Evolutionary conservation across 1,140 invertebrate species (phyloP).

Genomic region (Pentalonia nigronervosa): DNA sequence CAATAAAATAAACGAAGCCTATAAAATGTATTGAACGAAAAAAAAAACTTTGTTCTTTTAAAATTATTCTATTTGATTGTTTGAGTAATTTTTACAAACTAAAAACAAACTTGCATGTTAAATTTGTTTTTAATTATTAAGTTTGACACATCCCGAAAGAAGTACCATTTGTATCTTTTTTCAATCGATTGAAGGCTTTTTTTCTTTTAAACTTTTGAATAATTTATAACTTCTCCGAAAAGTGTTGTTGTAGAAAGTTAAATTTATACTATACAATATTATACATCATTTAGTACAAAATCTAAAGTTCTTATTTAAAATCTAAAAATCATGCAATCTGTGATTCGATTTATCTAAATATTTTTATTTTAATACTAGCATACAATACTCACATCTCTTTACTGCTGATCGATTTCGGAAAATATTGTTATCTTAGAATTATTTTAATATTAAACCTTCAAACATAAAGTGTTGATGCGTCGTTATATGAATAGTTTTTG

Average conservation of each 20-base stretch:
- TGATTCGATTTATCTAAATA: neutral
- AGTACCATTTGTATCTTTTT: neutral
- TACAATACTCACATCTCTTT: neutral
- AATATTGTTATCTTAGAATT: neutral
- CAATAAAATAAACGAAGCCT: neutral
- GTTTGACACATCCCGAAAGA: neutral
- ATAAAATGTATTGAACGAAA: neutral
- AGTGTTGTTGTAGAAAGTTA: neutral
- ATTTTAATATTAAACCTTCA: neutral
- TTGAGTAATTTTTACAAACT: neutral
- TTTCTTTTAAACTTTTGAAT: neutral
- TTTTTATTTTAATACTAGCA: neutral
- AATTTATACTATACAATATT: neutral
- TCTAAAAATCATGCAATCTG: no score
- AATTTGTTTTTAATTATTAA: neutral
- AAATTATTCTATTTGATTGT: no score
- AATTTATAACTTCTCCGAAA: neutral
- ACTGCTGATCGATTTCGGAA: neutral
- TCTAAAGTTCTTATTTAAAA: no score
- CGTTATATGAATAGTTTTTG: neutral
- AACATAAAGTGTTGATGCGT: neutral
- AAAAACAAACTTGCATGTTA: neutral
- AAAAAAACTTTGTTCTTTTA: no score
- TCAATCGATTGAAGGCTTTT: neutral
- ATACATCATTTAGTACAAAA: neutral